Evolutionary conservation across 2,888 invertebrate species (phyloP), one percentile per base, ranked within the genome.

Genomic region (Ichneumon xanthorius): DNA sequence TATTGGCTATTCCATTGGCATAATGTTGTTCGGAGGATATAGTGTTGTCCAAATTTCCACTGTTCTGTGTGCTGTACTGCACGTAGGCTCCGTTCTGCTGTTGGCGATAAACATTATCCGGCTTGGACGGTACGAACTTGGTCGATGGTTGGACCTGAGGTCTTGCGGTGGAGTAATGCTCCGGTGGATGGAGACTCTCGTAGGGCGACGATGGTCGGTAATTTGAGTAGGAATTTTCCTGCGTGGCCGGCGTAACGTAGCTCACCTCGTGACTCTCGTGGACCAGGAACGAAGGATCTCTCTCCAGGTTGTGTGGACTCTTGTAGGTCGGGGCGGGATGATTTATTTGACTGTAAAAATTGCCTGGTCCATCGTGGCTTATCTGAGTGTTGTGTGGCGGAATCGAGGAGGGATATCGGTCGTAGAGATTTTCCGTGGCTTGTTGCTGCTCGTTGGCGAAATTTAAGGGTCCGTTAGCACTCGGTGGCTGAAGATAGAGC

Each of bases 211-310:
- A 89, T 0, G 92, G 93, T n/a, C 92, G 86, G 73, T 91, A 92
- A 72, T 92, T 93, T 3, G 33, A n/a, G 71, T 70, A 85, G 0
- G 85, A 48, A 76, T 85, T 88, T 45, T 88, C 90, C 0, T 89
- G 82, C 0, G 90, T 88, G 0, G 92, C 86, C 0, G 93, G 92
- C 0, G 92, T 93, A 3, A 89, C 91, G 81, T 92, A 93, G 22
- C 92, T 92, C n/a, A 93, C 86, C 70, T 93, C 93, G 77, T 93
- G 93, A 30, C 93, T 93, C 83, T 93, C 93, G 87, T 93, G 92
- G 0, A 93, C 92, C 19, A 93, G 81, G 71, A 92, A 93, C 4
- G 92, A 88, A 0, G 92, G 93, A 71, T 93, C 91, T 26, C 92
- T 89, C 75, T 93, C 93, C 85, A 88, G 91, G 0, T 85, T 84